phyloP scores from a whole-genome alignment of 2,113 vertebrate species.

The Solenodon paradoxus region DNA sequence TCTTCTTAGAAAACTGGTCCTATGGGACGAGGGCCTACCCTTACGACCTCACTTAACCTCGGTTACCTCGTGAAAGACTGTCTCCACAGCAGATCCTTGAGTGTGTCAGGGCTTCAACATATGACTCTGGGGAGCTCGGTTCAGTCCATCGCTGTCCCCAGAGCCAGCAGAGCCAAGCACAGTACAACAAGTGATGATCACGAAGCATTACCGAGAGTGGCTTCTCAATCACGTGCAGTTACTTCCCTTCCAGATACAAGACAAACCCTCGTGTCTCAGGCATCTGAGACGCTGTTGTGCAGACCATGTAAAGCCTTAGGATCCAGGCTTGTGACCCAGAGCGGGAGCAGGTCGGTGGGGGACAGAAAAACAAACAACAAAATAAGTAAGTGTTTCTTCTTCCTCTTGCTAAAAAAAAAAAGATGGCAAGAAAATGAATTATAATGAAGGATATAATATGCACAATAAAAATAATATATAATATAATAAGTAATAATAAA shows the following conservation, averaged over 20 bases:
- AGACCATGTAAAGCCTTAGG: too few relatives aligned
- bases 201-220: not conserved
- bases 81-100: fast-evolving
- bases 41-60: not conserved
- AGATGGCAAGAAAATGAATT: too few relatives aligned
- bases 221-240: not conserved
- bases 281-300: too few relatives aligned
- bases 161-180: not conserved
- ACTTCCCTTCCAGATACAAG: not conserved
- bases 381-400: too few relatives aligned
- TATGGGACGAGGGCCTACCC: not conserved
- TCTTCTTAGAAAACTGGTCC: not conserved
- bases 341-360: too few relatives aligned
- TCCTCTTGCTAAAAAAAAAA: too few relatives aligned
- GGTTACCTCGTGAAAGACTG: not conserved
- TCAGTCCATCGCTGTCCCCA: not conserved
- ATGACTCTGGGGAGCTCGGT: not conserved
- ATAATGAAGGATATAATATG: too few relatives aligned
- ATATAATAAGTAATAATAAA: too few relatives aligned
- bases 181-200: not conserved
- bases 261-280: too few relatives aligned
- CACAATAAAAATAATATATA: too few relatives aligned
- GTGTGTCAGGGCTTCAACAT: not conserved
- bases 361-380: too few relatives aligned
- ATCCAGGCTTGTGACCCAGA: too few relatives aligned